Percentiles rank a stretch among this genome's conserved stretches.
These are phyloP conservation scores for Isoperla grammatica DNA, from an alignment of 2,888 invertebrate genomes.

Conservation along the genomic window DNA sequence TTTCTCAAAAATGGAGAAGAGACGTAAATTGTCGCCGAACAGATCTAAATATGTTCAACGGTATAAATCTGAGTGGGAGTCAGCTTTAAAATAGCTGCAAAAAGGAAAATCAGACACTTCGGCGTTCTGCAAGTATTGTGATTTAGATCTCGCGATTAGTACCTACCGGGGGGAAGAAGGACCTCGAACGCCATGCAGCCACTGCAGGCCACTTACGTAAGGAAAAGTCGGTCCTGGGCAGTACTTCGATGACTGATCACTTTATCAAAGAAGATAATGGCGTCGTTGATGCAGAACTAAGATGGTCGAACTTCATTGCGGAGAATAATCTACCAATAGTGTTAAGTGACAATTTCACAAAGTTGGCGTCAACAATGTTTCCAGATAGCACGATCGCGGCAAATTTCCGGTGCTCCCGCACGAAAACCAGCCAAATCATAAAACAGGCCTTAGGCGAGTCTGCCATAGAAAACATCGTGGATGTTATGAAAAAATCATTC, in stretches of 20 bases:
- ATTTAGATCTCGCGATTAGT: background rate
- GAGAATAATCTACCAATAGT: background rate
- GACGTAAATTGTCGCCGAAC: background rate
- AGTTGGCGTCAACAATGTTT: background rate
- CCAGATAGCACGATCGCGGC: background rate
- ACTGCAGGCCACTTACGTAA: background rate
- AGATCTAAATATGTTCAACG: background rate
- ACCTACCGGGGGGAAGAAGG: background rate
- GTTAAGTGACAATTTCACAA: conserved; percentile 7
- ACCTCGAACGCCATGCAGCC: background rate
- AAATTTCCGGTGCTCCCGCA: background rate
- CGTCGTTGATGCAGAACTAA: too few species aligned
- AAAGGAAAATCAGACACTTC: background rate
- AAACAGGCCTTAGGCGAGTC: background rate
- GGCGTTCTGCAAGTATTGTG: background rate
- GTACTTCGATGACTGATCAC: too few species aligned
- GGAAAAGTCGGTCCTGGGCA: background rate
- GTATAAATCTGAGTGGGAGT: background rate
- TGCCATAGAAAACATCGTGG: background rate
- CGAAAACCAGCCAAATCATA: background rate
- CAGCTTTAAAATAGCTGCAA: background rate
- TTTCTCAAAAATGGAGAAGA: background rate
- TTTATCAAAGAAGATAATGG: too few species aligned
- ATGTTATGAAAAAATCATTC: background rate
- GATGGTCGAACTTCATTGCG: background rate